These are phyloP conservation scores for Phoxinus dragarum DNA, from an alignment of 2,797 vertebrate species.

Conservation along the genomic window DNA sequence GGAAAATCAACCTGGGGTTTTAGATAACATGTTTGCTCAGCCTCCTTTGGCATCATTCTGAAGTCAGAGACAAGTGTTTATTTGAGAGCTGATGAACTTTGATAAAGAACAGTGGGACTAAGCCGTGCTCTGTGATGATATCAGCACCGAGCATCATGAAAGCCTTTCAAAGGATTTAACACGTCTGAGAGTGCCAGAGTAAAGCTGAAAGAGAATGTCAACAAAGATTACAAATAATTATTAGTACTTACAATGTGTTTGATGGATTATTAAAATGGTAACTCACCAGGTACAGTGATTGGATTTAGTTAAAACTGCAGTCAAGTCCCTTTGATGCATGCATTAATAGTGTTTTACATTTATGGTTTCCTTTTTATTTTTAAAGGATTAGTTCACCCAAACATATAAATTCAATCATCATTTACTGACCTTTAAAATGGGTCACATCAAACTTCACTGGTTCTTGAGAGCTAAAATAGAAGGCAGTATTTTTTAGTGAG, in stretches of 20 bases:
- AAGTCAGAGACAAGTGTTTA: slow-evolving; percentile 59
- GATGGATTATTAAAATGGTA: background rate
- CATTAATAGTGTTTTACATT: background rate
- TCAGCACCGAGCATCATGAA: slow-evolving; percentile 24
- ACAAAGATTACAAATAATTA: slow-evolving; percentile 46
- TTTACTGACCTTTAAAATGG: background rate
- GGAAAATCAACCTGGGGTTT: background rate
- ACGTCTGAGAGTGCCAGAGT: slow-evolving; percentile 25
- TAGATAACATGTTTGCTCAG: slow-evolving; percentile 29
- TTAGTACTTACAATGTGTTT: slow-evolving; percentile 37
- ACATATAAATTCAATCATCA: background rate
- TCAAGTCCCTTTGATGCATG: background rate
- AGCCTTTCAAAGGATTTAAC: slow-evolving; percentile 42
- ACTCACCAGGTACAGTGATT: background rate
- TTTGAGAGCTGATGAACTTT: slow-evolving; percentile 61
- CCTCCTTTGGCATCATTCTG: slow-evolving; percentile 50
- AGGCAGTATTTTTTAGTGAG: background rate
- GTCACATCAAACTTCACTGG: background rate
- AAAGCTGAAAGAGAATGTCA: slow-evolving; percentile 30
- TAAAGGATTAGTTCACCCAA: background rate
- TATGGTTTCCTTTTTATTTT: background rate
- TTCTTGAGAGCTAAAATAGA: background rate
- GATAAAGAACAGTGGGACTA: slow-evolving; percentile 46
- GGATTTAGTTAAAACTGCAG: slow-evolving; percentile 4
- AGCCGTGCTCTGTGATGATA: slow-evolving; percentile 55